Evolutionary conservation across 2,113 vertebrate species (phyloP).

Genomic region (Carettochelys insculpta): DNA sequence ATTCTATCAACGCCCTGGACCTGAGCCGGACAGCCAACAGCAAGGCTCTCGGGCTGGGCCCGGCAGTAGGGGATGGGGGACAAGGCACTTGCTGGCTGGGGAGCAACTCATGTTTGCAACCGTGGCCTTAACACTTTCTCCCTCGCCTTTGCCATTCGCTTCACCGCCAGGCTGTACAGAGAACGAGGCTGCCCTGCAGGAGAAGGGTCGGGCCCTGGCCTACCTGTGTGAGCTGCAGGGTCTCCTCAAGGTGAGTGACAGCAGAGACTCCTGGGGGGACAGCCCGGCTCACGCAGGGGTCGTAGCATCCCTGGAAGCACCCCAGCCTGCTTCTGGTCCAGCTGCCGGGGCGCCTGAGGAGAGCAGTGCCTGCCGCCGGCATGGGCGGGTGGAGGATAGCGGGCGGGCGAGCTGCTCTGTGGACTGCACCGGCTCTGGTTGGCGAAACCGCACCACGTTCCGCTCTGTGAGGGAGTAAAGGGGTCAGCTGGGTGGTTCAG

Average conservation of each 20-base stretch:
- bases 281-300: not conserved
- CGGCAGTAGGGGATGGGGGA: too few species aligned
- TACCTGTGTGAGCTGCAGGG: slow-evolving; percentile 16
- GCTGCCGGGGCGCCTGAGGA: not conserved
- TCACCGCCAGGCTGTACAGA: slow-evolving; percentile 50
- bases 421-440: not conserved
- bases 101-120: not conserved
- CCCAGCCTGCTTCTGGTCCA: not conserved
- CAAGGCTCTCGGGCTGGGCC: too few species aligned
- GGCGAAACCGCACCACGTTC: not conserved
- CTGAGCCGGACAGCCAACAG: not conserved
- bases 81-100: not conserved
- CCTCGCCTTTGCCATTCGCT: not conserved
- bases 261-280: not conserved
- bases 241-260: slow-evolving; percentile 54
- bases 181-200: slow-evolving; percentile 39
- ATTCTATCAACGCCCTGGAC: not conserved
- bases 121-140: too few species aligned
- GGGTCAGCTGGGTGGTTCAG: not conserved
- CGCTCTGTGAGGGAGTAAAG: not conserved
- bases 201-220: slow-evolving; percentile 27
- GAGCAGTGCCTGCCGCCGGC: not conserved
- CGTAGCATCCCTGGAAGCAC: not conserved
- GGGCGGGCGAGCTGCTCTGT: not conserved
- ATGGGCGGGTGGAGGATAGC: too few species aligned